Conservation (phyloP, 1,140 invertebrate species). For the Drosophila rhopaloa region DNA sequence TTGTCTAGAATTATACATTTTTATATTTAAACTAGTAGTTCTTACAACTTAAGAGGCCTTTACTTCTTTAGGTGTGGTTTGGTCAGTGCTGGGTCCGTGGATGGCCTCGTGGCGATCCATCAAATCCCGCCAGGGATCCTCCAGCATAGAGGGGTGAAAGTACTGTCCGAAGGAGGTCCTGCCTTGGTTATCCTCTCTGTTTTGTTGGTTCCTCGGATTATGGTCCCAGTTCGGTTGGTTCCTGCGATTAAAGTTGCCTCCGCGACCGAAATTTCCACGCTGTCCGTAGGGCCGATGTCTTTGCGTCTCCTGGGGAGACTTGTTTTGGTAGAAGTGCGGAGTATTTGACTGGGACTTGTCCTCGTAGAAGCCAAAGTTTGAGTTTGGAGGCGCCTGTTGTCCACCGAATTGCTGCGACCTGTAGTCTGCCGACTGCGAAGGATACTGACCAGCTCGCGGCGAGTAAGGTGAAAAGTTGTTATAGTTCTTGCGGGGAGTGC, state of each 20-base stretch:
- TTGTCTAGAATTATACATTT: neutral
- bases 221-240: slow-evolving; percentile 16
- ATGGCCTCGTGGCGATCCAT: slow-evolving; percentile 67
- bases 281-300: slow-evolving; percentile 24
- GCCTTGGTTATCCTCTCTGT: slow-evolving; percentile 13
- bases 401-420: slow-evolving; percentile 61
- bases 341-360: slow-evolving; percentile 34
- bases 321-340: slow-evolving; percentile 65
- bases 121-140: slow-evolving; percentile 76
- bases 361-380: slow-evolving; percentile 41
- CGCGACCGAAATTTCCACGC: slow-evolving; percentile 32
- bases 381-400: slow-evolving; percentile 21
- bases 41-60: neutral
- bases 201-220: slow-evolving; percentile 6
- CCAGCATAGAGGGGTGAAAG: slow-evolving; percentile 73
- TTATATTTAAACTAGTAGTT: neutral
- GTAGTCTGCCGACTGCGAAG: slow-evolving; percentile 59
- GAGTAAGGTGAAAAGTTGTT: slow-evolving; percentile 45
- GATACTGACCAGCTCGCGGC: slow-evolving; percentile 47
- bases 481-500: slow-evolving; percentile 50
- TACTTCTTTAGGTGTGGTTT: neutral
- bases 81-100: slow-evolving; percentile 17
- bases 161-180: slow-evolving; percentile 38
- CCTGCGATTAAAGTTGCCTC: slow-evolving; percentile 39
- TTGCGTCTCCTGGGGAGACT: slow-evolving; percentile 38